Evolutionary conservation across 2,888 invertebrate genomes (phyloP), one percentile per base, ranked within the genome.

Genomic region (Chesias legatella): DNA sequence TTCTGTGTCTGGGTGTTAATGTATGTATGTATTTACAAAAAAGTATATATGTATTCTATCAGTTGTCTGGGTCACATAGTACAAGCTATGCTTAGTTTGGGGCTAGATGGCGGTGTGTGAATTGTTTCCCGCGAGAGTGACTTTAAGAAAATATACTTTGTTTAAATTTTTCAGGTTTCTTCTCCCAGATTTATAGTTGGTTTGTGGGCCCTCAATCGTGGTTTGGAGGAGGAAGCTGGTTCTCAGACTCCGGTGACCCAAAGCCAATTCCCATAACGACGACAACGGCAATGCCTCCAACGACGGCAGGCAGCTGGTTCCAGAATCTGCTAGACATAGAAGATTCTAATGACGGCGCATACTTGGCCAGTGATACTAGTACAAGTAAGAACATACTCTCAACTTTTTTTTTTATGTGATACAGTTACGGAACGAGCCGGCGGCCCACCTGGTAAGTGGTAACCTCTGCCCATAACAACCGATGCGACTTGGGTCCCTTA

Each of bases 151-250:
- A 17, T 17, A 5, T 17, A 3, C 13, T 5, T 17, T 5, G 41
- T 32, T 46, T 57, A 10, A 10, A 24, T 24, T 43, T 60, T 58
- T 4, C 63, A 86, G 88, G 84, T 7, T 37, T 86, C 20, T 62
- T 88, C 25, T 69, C 77, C 21, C 71, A 55, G 32, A 59, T 86
- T 35, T 82, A 80, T 49, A 67, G 73, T 32, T 85, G 86, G 85
- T 63, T 88, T 42, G 47, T 63, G 34, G 43, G 44, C 9, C 69
- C 77, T 5, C 77, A 67, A 37, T 60, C 71, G 7, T 91, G 90
- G 90, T 88, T 90, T 49, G 75, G 56, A 33, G 78, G 56, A 28
- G 78, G 69, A 25, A 70, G 75, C 42, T 90, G 90, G 89, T 90
- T 90, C 54, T 72, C 76, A 17, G 64, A 76, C 3, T 26, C 63